phyloP scores from a whole-genome alignment of 2,113 vertebrate genomes.

The Oncorhynchus tshawytscha region DNA sequence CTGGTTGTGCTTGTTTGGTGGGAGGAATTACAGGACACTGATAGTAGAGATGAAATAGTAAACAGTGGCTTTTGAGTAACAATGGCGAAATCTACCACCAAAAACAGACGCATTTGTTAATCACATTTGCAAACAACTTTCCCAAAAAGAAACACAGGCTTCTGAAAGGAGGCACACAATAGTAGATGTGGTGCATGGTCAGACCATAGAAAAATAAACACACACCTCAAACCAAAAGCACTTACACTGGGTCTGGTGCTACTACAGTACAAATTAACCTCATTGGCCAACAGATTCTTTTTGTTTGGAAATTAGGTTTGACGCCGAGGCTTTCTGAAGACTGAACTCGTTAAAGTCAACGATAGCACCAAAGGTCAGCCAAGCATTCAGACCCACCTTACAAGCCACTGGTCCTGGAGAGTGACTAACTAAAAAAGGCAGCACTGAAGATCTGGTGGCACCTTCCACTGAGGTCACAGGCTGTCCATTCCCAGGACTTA shows the following conservation, averaged over 20 bases:
- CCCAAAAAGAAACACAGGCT: not conserved
- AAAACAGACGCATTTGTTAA: not conserved
- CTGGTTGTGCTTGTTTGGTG: constrained; percentile 38
- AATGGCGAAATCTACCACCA: not conserved
- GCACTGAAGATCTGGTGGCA: constrained; percentile 31
- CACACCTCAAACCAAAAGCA: not conserved
- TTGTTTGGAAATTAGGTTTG: not conserved
- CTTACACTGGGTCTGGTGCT: too few relatives aligned
- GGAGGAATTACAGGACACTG: constrained; percentile 35
- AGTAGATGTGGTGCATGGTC: not conserved
- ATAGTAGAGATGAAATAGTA: not conserved
- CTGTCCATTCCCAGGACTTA: not conserved
- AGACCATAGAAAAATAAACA: constrained; percentile 1
- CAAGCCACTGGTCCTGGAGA: constrained; percentile 19
- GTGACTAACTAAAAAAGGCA: constrained; percentile 27
- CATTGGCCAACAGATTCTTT: not conserved
- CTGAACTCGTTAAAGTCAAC: not conserved
- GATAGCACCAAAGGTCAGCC: constrained; percentile 34
- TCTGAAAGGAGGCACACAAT: too few relatives aligned
- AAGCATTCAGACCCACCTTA: constrained; percentile 34
- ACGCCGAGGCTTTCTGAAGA: not conserved
- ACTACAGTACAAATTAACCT: not conserved
- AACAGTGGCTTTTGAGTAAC: constrained; percentile 21
- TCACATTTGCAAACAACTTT: not conserved
- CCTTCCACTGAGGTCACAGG: constrained; percentile 21